A percentile compares a stretch with the other conserved stretches of the same genome.
Conservation (phyloP, 2,113 vertebrate species). For the Lota lota region DNA sequence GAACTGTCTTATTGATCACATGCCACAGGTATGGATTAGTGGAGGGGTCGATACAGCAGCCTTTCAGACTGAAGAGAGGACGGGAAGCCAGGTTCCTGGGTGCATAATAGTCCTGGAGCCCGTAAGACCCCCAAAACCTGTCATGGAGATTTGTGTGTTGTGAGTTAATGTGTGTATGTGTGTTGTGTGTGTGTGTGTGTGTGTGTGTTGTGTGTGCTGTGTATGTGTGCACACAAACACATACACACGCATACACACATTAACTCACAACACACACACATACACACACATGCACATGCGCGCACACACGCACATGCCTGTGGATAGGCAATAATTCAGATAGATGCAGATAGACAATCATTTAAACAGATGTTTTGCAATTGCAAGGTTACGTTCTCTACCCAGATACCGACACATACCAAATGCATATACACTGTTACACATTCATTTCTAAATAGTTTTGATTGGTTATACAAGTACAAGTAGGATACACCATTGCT, state of each 20-base stretch:
- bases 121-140: conserved; percentile 14
- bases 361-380: background rate
- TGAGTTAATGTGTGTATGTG: conserved; percentile 13
- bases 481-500: too few relatives aligned
- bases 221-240: background rate
- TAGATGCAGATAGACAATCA: too few relatives aligned
- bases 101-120: conserved; percentile 25
- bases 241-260: too few relatives aligned
- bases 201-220: conserved; percentile 4
- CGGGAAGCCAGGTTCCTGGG: background rate
- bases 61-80: conserved; percentile 32
- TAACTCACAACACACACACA: too few relatives aligned
- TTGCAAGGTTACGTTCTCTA: too few relatives aligned
- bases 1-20: conserved; percentile 42
- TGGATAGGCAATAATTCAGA: background rate
- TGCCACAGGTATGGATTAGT: conserved; percentile 46
- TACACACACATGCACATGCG: background rate
- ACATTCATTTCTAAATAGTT: background rate
- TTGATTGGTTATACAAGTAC: too few relatives aligned
- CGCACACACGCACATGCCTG: background rate
- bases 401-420: background rate
- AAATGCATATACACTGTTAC: conserved; percentile 5
- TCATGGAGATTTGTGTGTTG: conserved; percentile 2
- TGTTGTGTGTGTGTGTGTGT: conserved; percentile 2
- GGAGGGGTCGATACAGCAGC: conserved; percentile 37